phyloP scores from a whole-genome alignment of 2,888 invertebrate species.

The Pheosia tremula region DNA sequence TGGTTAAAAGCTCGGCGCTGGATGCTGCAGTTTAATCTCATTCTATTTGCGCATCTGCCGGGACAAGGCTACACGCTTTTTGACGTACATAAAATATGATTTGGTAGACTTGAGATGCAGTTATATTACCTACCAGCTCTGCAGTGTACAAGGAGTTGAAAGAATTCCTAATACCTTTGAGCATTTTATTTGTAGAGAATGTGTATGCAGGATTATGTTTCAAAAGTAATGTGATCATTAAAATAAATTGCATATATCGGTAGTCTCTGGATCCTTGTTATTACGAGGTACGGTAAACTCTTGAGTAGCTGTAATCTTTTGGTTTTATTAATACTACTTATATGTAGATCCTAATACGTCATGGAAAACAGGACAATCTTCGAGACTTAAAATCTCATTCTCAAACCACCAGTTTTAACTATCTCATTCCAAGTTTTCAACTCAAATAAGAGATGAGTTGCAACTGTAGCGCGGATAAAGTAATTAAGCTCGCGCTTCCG shows the following conservation, averaged over 20 bases:
- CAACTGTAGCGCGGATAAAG: slow-evolving; percentile 2
- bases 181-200: neutral
- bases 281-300: no score
- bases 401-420: neutral
- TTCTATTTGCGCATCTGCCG: slow-evolving; percentile 18
- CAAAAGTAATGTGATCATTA: no score
- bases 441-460: slow-evolving; percentile 3
- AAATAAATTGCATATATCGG: no score
- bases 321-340: no score
- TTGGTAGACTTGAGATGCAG: slow-evolving; percentile 1
- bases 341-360: no score
- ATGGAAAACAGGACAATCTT: neutral
- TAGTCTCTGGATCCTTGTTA: no score
- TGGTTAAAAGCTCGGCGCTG: slow-evolving; percentile 18
- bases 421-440: slow-evolving; percentile 3
- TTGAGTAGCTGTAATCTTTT: no score
- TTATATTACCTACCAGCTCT: neutral
- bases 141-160: neutral
- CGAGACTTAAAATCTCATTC: neutral
- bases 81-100: slow-evolving; percentile 3
- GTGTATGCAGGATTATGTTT: neutral
- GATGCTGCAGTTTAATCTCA: slow-evolving; percentile 22
- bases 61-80: slow-evolving; percentile 10
- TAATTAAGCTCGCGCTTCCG: slow-evolving; percentile 7
- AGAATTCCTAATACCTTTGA: neutral